phyloP scores from a whole-genome alignment of 2,797 vertebrate species.

The Heterohyrax brucei region DNA sequence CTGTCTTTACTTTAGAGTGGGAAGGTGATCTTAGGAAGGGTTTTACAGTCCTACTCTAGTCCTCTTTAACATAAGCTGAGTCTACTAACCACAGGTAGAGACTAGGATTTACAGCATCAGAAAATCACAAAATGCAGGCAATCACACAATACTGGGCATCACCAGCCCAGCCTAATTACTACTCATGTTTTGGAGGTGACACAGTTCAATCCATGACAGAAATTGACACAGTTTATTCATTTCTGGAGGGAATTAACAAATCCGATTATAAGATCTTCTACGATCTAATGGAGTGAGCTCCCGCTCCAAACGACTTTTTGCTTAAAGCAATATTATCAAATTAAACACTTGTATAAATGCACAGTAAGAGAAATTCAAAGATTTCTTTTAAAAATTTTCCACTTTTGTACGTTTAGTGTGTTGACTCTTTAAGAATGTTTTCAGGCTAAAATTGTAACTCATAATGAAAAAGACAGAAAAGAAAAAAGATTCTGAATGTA shows the following conservation, averaged over 20 bases:
- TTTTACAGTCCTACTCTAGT: no score
- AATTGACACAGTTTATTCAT: not conserved
- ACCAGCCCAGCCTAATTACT: no score
- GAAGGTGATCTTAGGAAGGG: no score
- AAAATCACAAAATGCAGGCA: no score
- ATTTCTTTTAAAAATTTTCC: not conserved
- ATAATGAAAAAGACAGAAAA: not conserved
- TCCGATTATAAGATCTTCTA: not conserved
- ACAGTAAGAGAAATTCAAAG: not conserved
- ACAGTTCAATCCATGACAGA: no score
- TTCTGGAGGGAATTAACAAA: not conserved
- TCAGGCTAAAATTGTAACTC: not conserved
- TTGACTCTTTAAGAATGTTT: not conserved
- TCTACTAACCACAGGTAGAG: no score
- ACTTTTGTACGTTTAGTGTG: conserved; percentile 25
- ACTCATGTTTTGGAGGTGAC: no score
- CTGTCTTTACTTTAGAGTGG: no score
- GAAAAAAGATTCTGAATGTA: not conserved
- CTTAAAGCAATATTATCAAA: not conserved
- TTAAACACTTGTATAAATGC: not conserved
- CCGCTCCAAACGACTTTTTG: not conserved
- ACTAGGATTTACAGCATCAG: no score
- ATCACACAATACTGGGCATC: no score
- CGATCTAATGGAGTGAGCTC: not conserved
- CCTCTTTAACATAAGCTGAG: no score